phyloP scores from a whole-genome alignment of 2,113 vertebrate genomes.

The Loxodonta africana region DNA sequence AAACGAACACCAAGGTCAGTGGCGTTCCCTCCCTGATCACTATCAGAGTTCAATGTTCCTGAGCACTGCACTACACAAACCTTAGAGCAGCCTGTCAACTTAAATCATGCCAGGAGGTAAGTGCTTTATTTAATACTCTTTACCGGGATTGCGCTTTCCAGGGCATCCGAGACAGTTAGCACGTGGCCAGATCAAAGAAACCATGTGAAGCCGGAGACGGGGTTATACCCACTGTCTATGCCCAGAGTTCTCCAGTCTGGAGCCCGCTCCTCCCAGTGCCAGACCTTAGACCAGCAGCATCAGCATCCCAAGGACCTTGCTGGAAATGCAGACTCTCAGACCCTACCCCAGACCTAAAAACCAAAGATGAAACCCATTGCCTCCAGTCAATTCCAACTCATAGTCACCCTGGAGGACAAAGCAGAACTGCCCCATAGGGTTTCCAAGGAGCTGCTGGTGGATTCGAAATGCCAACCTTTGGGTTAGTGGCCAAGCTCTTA shows the following conservation, averaged over 20 bases:
- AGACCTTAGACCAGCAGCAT: too few relatives aligned
- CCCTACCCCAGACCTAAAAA: background rate
- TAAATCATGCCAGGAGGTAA: background rate
- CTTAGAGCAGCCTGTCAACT: background rate
- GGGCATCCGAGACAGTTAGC: background rate
- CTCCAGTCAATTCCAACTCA: too few relatives aligned
- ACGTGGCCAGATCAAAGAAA: background rate
- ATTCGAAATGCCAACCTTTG: too few relatives aligned
- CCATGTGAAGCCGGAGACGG: rapidly evolving
- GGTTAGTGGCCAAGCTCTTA: too few relatives aligned
- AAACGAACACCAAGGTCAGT: background rate
- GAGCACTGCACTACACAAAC: background rate
- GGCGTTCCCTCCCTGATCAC: background rate
- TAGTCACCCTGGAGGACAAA: too few relatives aligned
- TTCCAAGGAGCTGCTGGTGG: too few relatives aligned
- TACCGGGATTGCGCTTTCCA: background rate
- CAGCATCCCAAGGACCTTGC: too few relatives aligned
- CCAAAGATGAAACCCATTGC: too few relatives aligned
- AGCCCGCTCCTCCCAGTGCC: background rate
- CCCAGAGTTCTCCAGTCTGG: background rate
- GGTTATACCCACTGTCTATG: background rate
- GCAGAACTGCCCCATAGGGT: too few relatives aligned
- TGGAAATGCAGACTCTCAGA: too few relatives aligned
- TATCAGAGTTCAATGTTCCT: background rate
- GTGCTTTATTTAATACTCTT: background rate